A percentile compares a stretch with the other conserved stretches of the same genome.
These are phyloP conservation scores for Stomorhina lunata DNA, from an alignment of 2,888 invertebrate genomes.

Conservation along the genomic window DNA sequence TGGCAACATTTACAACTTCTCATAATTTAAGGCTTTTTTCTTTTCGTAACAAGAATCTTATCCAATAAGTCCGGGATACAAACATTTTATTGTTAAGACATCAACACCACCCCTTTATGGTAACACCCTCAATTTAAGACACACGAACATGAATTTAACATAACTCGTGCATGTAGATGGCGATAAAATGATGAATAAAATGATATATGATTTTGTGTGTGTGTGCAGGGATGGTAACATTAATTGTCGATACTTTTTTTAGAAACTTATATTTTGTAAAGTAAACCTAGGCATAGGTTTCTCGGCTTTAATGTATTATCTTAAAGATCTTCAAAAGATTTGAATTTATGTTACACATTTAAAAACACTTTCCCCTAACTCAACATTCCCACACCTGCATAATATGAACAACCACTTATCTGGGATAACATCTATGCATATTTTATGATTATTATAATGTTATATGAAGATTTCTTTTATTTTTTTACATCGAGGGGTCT, in stretches of 20 bases:
- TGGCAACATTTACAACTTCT: slow-evolving; percentile 34
- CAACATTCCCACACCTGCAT: slow-evolving; percentile 2
- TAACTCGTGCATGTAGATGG: background rate
- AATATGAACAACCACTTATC: slow-evolving; percentile 24
- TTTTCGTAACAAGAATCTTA: background rate
- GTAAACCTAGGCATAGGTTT: no score
- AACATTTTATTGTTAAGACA: slow-evolving; percentile 26
- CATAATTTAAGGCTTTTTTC: slow-evolving; percentile 22
- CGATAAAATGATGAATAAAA: slow-evolving; percentile 9
- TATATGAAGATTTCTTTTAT: slow-evolving; percentile 16
- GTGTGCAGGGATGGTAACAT: background rate
- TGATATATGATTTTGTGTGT: background rate
- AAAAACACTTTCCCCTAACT: no score
- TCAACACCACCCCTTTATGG: background rate
- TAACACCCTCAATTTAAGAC: background rate
- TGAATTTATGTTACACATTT: background rate
- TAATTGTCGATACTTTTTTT: no score
- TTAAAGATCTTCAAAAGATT: no score
- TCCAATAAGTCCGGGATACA: background rate
- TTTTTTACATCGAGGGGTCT: background rate
- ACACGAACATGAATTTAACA: background rate
- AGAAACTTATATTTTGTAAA: no score
- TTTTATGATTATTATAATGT: slow-evolving; percentile 52
- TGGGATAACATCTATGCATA: slow-evolving; percentile 39
- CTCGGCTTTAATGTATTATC: no score